Conservation (phyloP, 2,797 vertebrate genomes). For the Rhinichthys osculus region DNA sequence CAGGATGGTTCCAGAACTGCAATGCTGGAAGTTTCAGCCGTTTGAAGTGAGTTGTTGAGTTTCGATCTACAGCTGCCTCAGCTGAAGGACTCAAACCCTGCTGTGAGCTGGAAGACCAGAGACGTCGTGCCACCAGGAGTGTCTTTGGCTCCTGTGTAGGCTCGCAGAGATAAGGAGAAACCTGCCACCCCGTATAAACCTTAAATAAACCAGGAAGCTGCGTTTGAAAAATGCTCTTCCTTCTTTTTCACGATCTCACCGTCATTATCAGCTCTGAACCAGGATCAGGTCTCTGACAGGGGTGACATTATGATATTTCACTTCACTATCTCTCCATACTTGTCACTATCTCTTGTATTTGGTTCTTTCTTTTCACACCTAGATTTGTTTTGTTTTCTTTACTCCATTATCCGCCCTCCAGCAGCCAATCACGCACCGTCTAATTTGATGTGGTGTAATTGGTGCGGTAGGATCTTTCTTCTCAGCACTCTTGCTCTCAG, state of each 20-base stretch:
- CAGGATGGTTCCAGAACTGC: conserved; percentile 16
- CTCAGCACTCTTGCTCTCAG: conserved; percentile 64
- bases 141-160: conserved; percentile 32
- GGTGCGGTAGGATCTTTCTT: conserved; percentile 57
- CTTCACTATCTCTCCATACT: conserved; percentile 1
- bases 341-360: conserved; percentile 17
- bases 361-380: conserved; percentile 26
- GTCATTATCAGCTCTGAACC: conserved; percentile 52
- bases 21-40: conserved; percentile 13
- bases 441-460: conserved; percentile 53
- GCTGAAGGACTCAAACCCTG: conserved; percentile 31
- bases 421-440: conserved; percentile 32
- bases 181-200: conserved; percentile 45
- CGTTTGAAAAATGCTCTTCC: conserved; percentile 11
- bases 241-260: conserved; percentile 36
- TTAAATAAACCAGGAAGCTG: conserved; percentile 43
- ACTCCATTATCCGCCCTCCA: conserved; percentile 7
- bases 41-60: conserved; percentile 29
- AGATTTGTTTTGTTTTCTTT: conserved; percentile 22
- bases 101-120: conserved; percentile 41
- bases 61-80: conserved; percentile 29
- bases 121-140: conserved; percentile 29
- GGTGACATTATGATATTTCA: conserved; percentile 49
- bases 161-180: conserved; percentile 53
- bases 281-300: conserved; percentile 50